Percentiles rank a stretch among this genome's conserved stretches.
Conservation (phyloP, 1,140 invertebrate species). For the Euura lappo region DNA sequence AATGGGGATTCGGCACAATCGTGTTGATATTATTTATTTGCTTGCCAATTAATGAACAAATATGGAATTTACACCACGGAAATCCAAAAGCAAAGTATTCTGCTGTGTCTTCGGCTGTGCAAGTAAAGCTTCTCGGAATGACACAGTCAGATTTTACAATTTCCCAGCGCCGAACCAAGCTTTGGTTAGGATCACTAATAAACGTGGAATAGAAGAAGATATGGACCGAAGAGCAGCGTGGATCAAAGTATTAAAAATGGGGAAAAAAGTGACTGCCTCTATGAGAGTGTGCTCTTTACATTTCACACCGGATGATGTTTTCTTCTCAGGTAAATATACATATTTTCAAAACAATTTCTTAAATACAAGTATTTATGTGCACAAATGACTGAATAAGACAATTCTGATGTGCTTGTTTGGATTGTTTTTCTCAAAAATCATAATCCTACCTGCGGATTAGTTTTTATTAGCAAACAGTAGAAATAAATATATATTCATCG, state of each 20-base stretch:
- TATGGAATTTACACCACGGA: not conserved
- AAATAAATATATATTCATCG: not conserved
- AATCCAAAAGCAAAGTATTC: not conserved
- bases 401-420: not conserved
- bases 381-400: not conserved
- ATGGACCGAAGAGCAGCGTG: not conserved
- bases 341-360: too few relatives aligned
- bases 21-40: too few relatives aligned
- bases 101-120: not conserved
- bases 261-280: not conserved
- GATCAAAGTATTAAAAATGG: not conserved
- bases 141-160: not conserved
- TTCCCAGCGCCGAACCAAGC: not conserved
- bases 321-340: too few relatives aligned
- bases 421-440: not conserved
- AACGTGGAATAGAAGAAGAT: not conserved
- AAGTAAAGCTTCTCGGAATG: not conserved
- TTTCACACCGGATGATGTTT: too few relatives aligned
- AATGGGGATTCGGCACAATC: too few relatives aligned
- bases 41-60: too few relatives aligned
- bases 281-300: not conserved
- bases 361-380: too few relatives aligned
- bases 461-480: not conserved
- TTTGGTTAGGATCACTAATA: not conserved
- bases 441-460: not conserved